phyloP scores from a whole-genome alignment of 2,888 invertebrate genomes.

The Bellardia pandia region DNA sequence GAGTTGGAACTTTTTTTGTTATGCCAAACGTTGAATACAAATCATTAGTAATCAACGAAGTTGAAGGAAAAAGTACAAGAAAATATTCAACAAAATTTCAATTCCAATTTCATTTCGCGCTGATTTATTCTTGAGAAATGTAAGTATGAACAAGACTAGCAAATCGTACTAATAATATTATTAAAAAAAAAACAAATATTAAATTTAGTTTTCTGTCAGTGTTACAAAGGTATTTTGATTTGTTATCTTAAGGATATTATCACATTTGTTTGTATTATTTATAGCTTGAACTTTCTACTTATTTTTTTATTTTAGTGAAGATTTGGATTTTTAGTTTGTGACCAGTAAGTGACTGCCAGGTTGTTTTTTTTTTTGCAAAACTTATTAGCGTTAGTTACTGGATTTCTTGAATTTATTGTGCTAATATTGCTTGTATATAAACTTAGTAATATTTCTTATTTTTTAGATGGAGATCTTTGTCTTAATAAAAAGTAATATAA shows the following conservation, averaged over 20 bases:
- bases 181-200: neutral
- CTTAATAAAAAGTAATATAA: no score
- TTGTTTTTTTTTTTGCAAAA: neutral
- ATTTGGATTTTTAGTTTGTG: neutral
- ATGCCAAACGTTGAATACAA: conserved; percentile 67
- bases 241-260: conserved; percentile 26
- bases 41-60: conserved; percentile 67
- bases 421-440: no score
- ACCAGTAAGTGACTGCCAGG: neutral
- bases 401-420: no score
- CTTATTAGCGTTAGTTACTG: conserved; percentile 3
- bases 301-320: neutral
- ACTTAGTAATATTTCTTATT: no score
- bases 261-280: conserved; percentile 6
- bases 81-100: conserved; percentile 32
- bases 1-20: conserved; percentile 16
- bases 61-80: conserved; percentile 13
- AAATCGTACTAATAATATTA: conserved; percentile 18
- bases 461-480: neutral
- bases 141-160: neutral
- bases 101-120: conserved; percentile 47
- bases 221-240: conserved; percentile 25
- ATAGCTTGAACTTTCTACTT: neutral
- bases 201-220: conserved; percentile 20
- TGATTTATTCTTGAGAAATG: conserved; percentile 46